Evolutionary conservation across 2,113 vertebrate species (phyloP), one percentile per base, ranked within the genome.

Genomic region (Poeciliopsis prolifica): DNA sequence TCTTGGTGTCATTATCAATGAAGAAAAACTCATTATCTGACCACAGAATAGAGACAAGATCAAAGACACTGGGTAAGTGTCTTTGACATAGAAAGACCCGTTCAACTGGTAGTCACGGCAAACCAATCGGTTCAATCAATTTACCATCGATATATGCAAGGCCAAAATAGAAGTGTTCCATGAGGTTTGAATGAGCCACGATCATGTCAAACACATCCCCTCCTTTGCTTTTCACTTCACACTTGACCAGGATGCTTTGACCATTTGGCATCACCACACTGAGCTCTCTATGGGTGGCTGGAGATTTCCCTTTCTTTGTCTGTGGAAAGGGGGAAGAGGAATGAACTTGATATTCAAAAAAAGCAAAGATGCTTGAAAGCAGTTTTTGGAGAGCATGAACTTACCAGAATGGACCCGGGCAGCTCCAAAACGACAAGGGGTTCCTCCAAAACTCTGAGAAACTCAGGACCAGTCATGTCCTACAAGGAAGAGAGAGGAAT

Each of bases 1-100:
- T 92, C 80, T 95, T 96, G 24, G 94, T 95, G 5, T 97, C 95
- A 13, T 93, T 94, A 81, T 97, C 95, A 92, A 98, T 83, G 81
- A 97, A 97, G 90, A 97, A 97, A 83, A 96, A 97, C 85, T 98
- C 96, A 86, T 96, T 93, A 69, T 95, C 97, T 98, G 87, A 65
- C 9, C 30, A 80, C 54, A 82, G 19, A 85, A 63, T 0, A 65
- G 29, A 61, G 29, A 60, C 68, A 51, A 42, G 14, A 69, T 48
- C 8, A n/a, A 2, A 65, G 6, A 5, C 3, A 48, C 15, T 10
- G 44, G 11, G 9, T 61, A 6, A 51, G 30, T 58, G 26, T 31
- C 22, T 48, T 48, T 29, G 14, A 67, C 44, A 37, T 12, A 12
- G 8, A 44, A 63, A 10, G 31, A 62, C 19, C 29, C 22, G n/a